These are phyloP conservation scores for Rhagonycha lutea DNA, from an alignment of 2,888 invertebrate species.

Conservation along the genomic window DNA sequence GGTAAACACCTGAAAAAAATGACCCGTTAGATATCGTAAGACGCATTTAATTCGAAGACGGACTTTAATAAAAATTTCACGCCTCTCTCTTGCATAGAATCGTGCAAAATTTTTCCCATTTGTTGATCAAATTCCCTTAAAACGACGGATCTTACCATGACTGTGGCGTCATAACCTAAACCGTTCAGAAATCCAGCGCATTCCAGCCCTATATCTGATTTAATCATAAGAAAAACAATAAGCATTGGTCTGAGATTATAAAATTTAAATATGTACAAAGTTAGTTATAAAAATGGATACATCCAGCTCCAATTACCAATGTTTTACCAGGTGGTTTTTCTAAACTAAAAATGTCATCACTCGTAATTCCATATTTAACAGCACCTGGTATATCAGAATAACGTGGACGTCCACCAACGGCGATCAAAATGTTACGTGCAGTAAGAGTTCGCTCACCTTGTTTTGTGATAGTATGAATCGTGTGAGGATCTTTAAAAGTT, in stretches of 20 bases:
- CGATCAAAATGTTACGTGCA: constrained; percentile 79
- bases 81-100: constrained; percentile 80
- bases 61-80: constrained; percentile 72
- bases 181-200: constrained; percentile 92
- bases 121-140: constrained; percentile 92
- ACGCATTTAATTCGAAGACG: constrained; percentile 19
- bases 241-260: not conserved
- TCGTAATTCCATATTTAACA: constrained; percentile 81
- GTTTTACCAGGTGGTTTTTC: constrained; percentile 85
- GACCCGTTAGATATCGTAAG: not conserved
- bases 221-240: not conserved
- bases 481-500: constrained; percentile 77
- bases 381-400: constrained; percentile 91
- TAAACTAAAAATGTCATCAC: constrained; percentile 93
- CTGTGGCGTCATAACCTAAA: constrained; percentile 82
- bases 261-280: too few species aligned
- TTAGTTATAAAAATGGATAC: constrained; percentile 65
- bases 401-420: constrained; percentile 88
- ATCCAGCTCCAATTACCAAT: constrained; percentile 87
- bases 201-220: constrained; percentile 87
- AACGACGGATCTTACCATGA: constrained; percentile 88
- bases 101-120: constrained; percentile 81
- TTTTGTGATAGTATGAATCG: constrained; percentile 73
- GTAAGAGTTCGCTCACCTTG: constrained; percentile 75
- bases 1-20: constrained; percentile 64